Conservation (phyloP, 2,888 invertebrate genomes). For the Kuschelorhynchus macadamiae region DNA sequence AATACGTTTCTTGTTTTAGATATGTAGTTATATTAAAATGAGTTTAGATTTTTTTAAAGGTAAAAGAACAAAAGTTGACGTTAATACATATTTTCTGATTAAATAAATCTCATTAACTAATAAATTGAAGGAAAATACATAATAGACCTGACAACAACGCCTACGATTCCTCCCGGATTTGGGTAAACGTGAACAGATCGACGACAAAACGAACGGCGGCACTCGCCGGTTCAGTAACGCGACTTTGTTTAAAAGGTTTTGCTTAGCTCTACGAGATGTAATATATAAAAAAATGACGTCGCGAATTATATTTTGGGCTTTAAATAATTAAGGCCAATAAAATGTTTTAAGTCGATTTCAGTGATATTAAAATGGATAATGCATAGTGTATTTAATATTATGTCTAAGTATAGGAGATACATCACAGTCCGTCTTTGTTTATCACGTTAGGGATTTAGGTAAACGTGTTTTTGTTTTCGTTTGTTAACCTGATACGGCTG, state of each 20-base stretch:
- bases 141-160: conserved; percentile 26
- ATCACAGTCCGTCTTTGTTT: neutral
- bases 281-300: neutral
- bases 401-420: neutral
- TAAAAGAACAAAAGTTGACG: too few species aligned
- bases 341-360: neutral
- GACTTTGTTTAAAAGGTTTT: conserved; percentile 6
- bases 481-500: conserved; percentile 30
- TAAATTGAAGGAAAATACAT: conserved; percentile 7
- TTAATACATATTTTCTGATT: too few species aligned
- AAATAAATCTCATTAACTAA: too few species aligned
- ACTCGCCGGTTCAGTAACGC: conserved; percentile 20
- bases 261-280: conserved; percentile 10
- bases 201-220: conserved; percentile 25
- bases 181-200: conserved; percentile 31
- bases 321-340: conserved; percentile 12
- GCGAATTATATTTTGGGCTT: conserved; percentile 12
- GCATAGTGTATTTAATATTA: conserved; percentile 1
- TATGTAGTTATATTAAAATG: too few species aligned
- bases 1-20: too few species aligned
- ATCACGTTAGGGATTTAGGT: conserved; percentile 5
- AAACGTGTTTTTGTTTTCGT: conserved; percentile 36
- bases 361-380: too few species aligned
- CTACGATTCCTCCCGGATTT: conserved; percentile 20
- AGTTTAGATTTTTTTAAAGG: too few species aligned